Evolutionary conservation across 2,797 vertebrate species (phyloP), one percentile per base, ranked within the genome.

Genomic region (Melanogrammus aeglefinus): DNA sequence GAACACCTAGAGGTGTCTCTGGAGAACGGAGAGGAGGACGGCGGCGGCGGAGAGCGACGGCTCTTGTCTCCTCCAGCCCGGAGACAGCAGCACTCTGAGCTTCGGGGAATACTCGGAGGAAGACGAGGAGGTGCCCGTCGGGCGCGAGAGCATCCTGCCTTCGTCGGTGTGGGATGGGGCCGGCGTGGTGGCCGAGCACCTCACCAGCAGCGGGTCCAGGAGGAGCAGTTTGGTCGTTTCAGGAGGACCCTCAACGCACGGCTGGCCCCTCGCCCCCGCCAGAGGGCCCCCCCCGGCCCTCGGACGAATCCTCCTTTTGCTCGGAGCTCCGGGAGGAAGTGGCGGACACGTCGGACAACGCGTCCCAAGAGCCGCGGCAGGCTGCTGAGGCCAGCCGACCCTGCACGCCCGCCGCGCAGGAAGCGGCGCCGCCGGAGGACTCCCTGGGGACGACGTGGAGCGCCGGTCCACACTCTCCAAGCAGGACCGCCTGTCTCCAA

Each of bases 101-200:
- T 97, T 96, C 0, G 94, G 95, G 70, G 96, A 96, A 38, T 84
- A 91, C 38, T 96, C 96, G 0, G 96, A 96, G 39, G 93, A 96
- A 72, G 95, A 94, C 0, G 88, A 94, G 18, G 93, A 92, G 2
- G 77, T 84, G 4, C 84, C 87, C 0, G 87, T 82, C 0, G 79
- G 81, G 79, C 75, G 84, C 0, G 77, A 87, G 80, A 95, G 94
- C 85, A 94, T 97, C 84, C 91, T 97, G 5, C 95, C 96, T 0
- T 93, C 93, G 1, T 97, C 96, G 0, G 95, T 96, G 73, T 88
- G 97, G 86, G 95, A 96, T 85, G 95, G 97, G 84, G 95, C 96
- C 14, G 95, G 96, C 0, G 84, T 94, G 81, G 96, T 97, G 2
- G 95, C 96, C 0, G 95, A 97, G 82, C 91, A 87, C 1, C 96